Evolutionary conservation across 1,140 invertebrate genomes (phyloP).

Genomic region (Philotrypesis tridentata): DNA sequence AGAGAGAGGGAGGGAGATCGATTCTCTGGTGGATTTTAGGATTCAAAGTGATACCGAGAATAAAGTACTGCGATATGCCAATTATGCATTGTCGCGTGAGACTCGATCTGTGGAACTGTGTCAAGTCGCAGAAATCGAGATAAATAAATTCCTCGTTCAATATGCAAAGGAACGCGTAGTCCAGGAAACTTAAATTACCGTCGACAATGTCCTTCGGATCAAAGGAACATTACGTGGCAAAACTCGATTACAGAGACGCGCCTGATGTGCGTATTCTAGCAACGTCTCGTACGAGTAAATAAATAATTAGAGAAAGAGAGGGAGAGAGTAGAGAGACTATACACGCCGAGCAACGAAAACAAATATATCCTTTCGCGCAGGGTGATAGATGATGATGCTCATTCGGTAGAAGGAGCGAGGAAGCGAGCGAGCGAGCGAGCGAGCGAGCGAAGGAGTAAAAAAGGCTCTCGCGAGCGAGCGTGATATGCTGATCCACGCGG

Average conservation of each 20-base stretch:
- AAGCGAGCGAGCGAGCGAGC: slow-evolving; percentile 52
- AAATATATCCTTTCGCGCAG: slow-evolving; percentile 73
- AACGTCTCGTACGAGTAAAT: slow-evolving; percentile 47
- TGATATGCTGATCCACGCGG: slow-evolving; percentile 50
- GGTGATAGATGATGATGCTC: slow-evolving; percentile 73
- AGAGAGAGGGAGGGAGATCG: no score
- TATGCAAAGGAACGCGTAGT: neutral
- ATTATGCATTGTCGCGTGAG: neutral
- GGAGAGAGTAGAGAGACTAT: neutral
- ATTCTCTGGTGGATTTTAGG: no score
- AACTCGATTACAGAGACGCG: neutral
- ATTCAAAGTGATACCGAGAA: no score
- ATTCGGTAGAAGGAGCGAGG: slow-evolving; percentile 52
- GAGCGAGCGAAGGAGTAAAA: no score
- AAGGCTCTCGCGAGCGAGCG: slow-evolving; percentile 17
- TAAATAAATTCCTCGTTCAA: neutral
- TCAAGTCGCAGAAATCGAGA: neutral
- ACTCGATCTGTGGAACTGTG: neutral
- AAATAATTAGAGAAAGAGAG: slow-evolving; percentile 69
- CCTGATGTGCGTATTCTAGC: neutral
- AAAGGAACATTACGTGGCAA: neutral
- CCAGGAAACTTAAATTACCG: neutral
- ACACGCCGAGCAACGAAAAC: slow-evolving; percentile 61
- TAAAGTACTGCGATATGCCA: neutral
- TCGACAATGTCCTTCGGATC: no score